phyloP scores from a whole-genome alignment of 2,113 vertebrate species.

The Dromiciops gliroides region DNA sequence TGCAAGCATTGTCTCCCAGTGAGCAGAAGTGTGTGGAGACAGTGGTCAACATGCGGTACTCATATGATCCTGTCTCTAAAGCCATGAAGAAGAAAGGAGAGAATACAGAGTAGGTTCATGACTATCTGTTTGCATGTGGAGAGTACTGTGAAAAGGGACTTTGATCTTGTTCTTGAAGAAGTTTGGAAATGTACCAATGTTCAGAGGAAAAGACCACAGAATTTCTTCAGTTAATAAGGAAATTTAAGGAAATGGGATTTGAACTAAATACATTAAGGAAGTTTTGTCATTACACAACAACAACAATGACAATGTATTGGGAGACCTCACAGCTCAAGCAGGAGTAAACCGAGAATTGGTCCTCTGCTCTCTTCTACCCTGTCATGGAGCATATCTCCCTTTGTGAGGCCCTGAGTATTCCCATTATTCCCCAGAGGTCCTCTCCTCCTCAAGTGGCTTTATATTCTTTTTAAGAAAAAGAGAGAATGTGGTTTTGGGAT shows the following conservation, averaged over 20 bases:
- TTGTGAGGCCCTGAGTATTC: neutral
- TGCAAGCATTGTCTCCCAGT: conserved; percentile 85
- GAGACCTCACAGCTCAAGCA: conserved; percentile 92
- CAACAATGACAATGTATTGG: conserved; percentile 90
- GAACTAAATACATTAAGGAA: conserved; percentile 92
- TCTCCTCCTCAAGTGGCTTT: conserved; percentile 72
- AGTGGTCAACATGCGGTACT: conserved; percentile 92
- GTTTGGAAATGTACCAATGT: conserved; percentile 92
- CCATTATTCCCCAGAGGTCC: conserved; percentile 63
- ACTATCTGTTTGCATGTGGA: conserved; percentile 83
- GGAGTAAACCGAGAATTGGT: conserved; percentile 89
- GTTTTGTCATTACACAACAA: conserved; percentile 92
- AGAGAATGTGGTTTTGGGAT: too few relatives aligned
- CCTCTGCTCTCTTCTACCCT: neutral
- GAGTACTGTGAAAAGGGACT: too few relatives aligned
- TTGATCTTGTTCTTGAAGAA: conserved; percentile 69
- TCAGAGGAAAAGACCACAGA: conserved; percentile 94
- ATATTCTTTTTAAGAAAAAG: conserved; percentile 39
- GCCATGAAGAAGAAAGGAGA: conserved; percentile 94
- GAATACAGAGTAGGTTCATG: conserved; percentile 94
- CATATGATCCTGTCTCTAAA: conserved; percentile 88
- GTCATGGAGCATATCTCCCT: conserved; percentile 28
- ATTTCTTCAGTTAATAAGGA: conserved; percentile 93
- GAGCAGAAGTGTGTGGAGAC: conserved; percentile 91
- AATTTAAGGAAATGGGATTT: conserved; percentile 78